Base-by-base conservation (phyloP, 2,888 invertebrate genomes). In the Euphydryas editha region DNA sequence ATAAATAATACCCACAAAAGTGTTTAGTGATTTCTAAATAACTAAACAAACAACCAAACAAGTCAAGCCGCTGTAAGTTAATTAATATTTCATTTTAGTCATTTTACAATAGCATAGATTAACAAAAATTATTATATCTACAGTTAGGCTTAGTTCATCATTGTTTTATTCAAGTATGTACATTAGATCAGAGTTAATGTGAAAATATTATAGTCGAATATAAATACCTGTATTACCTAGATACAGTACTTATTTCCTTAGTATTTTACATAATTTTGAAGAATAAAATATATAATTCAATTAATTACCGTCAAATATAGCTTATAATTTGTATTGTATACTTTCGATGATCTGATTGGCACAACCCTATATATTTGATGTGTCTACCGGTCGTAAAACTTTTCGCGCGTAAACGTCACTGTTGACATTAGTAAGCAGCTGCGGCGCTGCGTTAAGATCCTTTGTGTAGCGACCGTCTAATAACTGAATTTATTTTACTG, bases 391-490 rank as follows among this genome's bases (percentile, higher is more conserved):
- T 89, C 91, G 85, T 92, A 92, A 91, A 92, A 89, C 90, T 92
- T 89, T 90, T 88, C 86, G 91, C 90, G 90, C 91, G 90, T 92
- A 90, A 92, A 92, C 86, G 91, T 92, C 92, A 88, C 84, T 78
- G 81, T 84, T 87, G 91, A 88, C 87, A 84, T 83, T 82, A 83
- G 81, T 77, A 79, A 90, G 88, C 90, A 89, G 90, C 89, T 90
- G 90, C 82, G 87, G 90, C 90, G 89, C 88, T 88, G 82, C 76
- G 78, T 81, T 81, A 83, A 81, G 77, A 77, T 80, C 82, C 84
- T 85, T 86, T 86, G 84, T 86, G 80, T 74, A 71, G 73, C 69
- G 54, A 75, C 81, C 85, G 86, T 89, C 88, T 86, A 87, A 87
- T 83, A 86, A 82, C 80, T 73, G 76, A 82, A 83, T 85, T 87